A percentile compares a stretch with the other conserved stretches of the same genome.
Evolutionary conservation across 2,888 invertebrate genomes (phyloP).

Genomic region (Conchocele bisecta): DNA sequence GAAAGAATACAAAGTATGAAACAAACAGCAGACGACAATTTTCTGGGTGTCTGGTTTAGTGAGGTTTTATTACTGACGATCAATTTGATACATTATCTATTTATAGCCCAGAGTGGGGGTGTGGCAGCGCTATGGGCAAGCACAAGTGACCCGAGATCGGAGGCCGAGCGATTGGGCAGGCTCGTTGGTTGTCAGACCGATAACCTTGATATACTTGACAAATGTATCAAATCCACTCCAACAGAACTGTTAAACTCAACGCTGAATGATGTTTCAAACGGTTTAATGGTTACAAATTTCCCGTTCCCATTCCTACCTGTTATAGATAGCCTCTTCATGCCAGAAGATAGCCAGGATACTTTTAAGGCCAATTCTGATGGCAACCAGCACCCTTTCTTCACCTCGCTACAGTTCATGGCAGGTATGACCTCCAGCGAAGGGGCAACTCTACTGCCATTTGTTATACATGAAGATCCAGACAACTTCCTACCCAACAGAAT

Average conservation of each 20-base stretch:
- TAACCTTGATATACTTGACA: neutral
- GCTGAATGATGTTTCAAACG: neutral
- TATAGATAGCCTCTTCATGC: neutral
- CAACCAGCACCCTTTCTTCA: neutral
- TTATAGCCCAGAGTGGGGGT: slow-evolving; percentile 8
- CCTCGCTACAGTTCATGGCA: neutral
- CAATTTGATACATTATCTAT: no score
- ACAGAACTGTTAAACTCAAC: neutral
- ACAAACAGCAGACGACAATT: no score
- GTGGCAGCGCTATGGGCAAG: neutral
- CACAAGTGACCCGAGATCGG: neutral
- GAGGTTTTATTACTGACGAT: no score
- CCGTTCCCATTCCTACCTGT: neutral
- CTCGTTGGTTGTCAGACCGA: neutral
- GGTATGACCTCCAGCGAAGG: neutral
- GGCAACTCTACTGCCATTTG: neutral
- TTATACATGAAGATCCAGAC: neutral
- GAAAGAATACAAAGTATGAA: no score
- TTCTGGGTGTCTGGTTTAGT: no score
- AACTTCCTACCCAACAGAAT: neutral
- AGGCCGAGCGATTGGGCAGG: neutral
- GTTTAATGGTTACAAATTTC: neutral
- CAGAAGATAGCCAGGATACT: no score
- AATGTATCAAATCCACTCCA: neutral
- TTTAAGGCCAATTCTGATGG: neutral